These are phyloP conservation scores for Drosophila lini DNA, from an alignment of 1,140 invertebrate genomes.

Conservation along the genomic window DNA sequence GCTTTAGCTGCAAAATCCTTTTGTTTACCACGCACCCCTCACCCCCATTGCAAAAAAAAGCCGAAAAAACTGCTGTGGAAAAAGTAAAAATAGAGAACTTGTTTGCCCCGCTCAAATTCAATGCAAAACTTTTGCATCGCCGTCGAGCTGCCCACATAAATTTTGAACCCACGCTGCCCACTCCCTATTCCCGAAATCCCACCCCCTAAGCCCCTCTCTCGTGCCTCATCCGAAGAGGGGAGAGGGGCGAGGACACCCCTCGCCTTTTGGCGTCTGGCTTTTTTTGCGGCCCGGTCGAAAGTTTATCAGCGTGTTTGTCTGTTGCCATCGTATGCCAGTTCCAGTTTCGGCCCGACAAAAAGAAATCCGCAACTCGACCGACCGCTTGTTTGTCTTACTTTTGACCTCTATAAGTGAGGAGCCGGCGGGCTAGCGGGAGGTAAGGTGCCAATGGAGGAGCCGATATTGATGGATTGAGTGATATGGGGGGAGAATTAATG, in stretches of 20 bases:
- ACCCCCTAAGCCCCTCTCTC: neutral
- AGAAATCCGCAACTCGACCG: slow-evolving; percentile 50
- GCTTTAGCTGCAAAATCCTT: slow-evolving; percentile 82
- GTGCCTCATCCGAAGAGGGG: neutral
- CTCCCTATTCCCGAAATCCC: slow-evolving; percentile 2
- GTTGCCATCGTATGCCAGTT: slow-evolving; percentile 49
- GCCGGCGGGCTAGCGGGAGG: slow-evolving; percentile 17
- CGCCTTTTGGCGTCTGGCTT: slow-evolving; percentile 32
- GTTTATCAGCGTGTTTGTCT: slow-evolving; percentile 76
- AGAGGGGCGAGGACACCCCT: neutral
- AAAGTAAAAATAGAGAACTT: slow-evolving; percentile 63
- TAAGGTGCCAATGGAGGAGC: slow-evolving; percentile 8
- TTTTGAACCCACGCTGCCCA: slow-evolving; percentile 31
- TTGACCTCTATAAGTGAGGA: slow-evolving; percentile 75
- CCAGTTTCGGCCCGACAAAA: slow-evolving; percentile 31
- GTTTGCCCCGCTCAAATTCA: slow-evolving; percentile 80
- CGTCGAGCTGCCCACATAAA: slow-evolving; percentile 76
- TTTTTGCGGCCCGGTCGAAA: slow-evolving; percentile 61
- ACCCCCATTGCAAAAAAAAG: slow-evolving; percentile 4
- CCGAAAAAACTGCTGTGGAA: slow-evolving; percentile 64
- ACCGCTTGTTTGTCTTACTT: slow-evolving; percentile 82
- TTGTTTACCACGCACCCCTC: slow-evolving; percentile 59
- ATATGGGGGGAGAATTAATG: neutral
- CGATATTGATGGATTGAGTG: slow-evolving; percentile 73
- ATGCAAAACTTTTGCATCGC: slow-evolving; percentile 79